Base-by-base conservation (phyloP, 2,113 vertebrate genomes). In the Rhinolophus sinicus region DNA sequence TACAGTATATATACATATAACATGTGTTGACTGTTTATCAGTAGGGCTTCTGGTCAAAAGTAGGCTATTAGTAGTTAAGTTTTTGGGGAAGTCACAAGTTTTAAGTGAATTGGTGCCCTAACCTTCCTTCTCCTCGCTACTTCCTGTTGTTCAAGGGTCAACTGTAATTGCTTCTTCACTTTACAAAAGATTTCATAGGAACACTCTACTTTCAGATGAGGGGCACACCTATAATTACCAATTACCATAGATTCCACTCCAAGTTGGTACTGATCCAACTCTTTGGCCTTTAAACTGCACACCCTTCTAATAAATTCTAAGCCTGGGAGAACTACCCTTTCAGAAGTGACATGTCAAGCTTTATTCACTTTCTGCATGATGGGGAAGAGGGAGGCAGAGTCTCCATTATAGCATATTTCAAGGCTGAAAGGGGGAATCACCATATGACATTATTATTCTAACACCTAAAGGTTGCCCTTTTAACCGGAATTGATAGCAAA, bases 231-330 rank as follows among this genome's bases (percentile, higher is more conserved):
- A 38, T 62, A 77, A 78, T 70, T 84, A 75, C 9, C 76, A 77
- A 78, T 70, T 84, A 75, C 9, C 76, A 93, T 0, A 75, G 64
- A 83, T 52, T 88, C 24, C 60, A 92, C 47, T 80, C 24, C 83
- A 97, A 87, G 50, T 50, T 88, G 50, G 26, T 40, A 94, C 38
- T 82, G 86, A 95, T 67, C 18, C 56, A 89, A 91, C 0, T 69
- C 56, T 95, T 13, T 35, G 64, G 28, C 35, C 40, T 82, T 9
- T 82, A 82, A 82, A 93, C 60, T 72, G 3, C 73, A 93, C 93
- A 73, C 2, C 14, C 28, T 95, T 72, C 14, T 50, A 93, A 69
- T 73, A 75, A 70, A 78, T 58, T 70, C 92, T n/a, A 85, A 56
- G n/a, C 19, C 92, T 81, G 22, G 30, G 38, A n/a, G 56, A 14